Conservation (phyloP, 92 coral and sea anemone species). For the Meandrina meandrites region DNA sequence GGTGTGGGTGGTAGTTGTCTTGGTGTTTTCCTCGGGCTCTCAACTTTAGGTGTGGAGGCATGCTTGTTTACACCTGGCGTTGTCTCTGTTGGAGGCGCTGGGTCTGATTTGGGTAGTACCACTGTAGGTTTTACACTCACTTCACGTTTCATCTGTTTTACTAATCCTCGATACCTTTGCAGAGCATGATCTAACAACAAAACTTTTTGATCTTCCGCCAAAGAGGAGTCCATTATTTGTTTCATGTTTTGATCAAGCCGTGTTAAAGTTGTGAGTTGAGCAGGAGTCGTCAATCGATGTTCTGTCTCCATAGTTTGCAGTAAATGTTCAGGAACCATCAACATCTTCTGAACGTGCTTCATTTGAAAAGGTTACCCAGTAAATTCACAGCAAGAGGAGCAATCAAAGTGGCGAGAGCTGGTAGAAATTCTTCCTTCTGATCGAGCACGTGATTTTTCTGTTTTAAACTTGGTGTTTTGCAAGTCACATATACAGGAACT, state of each 20-base stretch:
- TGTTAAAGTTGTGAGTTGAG: constrained; percentile 14
- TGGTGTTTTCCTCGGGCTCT: too few relatives aligned
- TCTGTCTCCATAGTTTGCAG: constrained; percentile 33
- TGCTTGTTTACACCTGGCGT: neutral
- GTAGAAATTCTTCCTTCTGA: constrained; percentile 36
- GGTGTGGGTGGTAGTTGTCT: neutral
- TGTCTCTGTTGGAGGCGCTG: neutral
- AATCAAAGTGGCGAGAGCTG: constrained; percentile 22
- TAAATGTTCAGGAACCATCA: constrained; percentile 32
- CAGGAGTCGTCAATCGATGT: constrained; percentile 22
- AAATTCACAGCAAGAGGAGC: constrained; percentile 24
- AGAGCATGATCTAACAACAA: constrained; percentile 12
- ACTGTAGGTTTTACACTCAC: neutral
- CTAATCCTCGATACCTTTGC: constrained; percentile 11
- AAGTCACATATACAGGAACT: constrained; percentile 17
- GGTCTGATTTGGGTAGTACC: neutral
- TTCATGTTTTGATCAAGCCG: constrained; percentile 34
- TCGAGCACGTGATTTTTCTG: constrained; percentile 20
- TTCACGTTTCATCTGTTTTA: constrained; percentile 11
- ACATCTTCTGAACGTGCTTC: constrained; percentile 35
- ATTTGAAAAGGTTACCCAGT: constrained; percentile 26
- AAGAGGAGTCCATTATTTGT: constrained; percentile 8
- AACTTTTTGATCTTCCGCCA: constrained; percentile 21
- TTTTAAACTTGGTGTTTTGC: constrained; percentile 8
- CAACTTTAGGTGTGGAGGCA: neutral